phyloP scores from a whole-genome alignment of 2,888 invertebrate genomes.

The Celastrina argiolus region DNA sequence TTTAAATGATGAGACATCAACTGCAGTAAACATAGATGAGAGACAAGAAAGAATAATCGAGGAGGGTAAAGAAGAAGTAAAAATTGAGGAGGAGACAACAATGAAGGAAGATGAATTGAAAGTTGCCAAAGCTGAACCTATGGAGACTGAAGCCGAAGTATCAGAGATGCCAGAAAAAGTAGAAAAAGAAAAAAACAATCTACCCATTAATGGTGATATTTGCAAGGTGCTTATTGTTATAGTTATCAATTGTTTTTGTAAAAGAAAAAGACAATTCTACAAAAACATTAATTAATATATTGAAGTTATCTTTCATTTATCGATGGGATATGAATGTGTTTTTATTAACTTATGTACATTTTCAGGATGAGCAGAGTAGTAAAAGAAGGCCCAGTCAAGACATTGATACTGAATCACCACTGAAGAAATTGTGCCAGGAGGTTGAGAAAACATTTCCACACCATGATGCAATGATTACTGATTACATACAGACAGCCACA shows the following conservation, averaged over 20 bases:
- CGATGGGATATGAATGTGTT: background rate
- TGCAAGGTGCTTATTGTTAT: constrained; percentile 46
- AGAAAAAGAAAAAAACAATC: constrained; percentile 52
- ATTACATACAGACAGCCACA: constrained; percentile 80
- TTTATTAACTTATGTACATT: constrained; percentile 14
- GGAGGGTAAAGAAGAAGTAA: constrained; percentile 22
- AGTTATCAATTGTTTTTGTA: background rate
- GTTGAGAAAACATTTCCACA: constrained; percentile 72
- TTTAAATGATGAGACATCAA: background rate
- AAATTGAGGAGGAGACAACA: constrained; percentile 19
- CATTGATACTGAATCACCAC: constrained; percentile 64
- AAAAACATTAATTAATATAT: background rate
- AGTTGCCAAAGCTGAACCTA: constrained; percentile 23
- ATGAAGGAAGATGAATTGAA: constrained; percentile 21
- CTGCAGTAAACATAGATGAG: background rate
- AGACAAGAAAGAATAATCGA: constrained; percentile 21
- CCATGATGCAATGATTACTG: constrained; percentile 79
- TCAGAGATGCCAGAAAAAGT: constrained; percentile 42
- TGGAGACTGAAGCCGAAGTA: constrained; percentile 50
- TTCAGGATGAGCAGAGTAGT: constrained; percentile 59
- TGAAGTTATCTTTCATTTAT: background rate
- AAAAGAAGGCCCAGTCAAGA: constrained; percentile 65
- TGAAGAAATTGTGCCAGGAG: constrained; percentile 71
- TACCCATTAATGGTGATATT: constrained; percentile 63
- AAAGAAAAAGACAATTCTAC: background rate